A percentile compares a stretch with the other conserved stretches of the same genome.
Conservation (phyloP, 2,888 invertebrate genomes). For the Athalia cordata region DNA sequence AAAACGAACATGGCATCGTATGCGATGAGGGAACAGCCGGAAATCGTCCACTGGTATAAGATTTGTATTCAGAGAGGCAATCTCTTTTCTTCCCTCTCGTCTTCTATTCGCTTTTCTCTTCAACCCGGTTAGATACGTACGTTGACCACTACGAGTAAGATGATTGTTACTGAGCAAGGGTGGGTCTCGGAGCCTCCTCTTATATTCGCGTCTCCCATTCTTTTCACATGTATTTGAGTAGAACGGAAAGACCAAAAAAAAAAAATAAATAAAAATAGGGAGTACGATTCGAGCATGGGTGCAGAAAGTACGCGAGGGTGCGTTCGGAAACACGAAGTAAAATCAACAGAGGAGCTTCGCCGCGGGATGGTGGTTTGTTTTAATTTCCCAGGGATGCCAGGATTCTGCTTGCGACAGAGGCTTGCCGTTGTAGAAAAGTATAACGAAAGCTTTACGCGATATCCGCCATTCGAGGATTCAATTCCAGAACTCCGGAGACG, state of each 20-base stretch:
- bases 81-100: background rate
- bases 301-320: slow-evolving; percentile 2
- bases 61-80: slow-evolving; percentile 35
- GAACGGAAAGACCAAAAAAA: no score
- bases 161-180: no score
- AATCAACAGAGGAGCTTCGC: slow-evolving; percentile 63
- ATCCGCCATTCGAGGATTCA: background rate
- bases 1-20: slow-evolving; percentile 22
- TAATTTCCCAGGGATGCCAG: slow-evolving; percentile 66
- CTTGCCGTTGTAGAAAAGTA: background rate
- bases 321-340: slow-evolving; percentile 51
- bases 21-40: slow-evolving; percentile 66
- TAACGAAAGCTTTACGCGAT: slow-evolving; percentile 5
- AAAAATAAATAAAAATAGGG: no score
- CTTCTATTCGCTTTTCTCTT: no score
- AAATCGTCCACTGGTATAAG: slow-evolving; percentile 60
- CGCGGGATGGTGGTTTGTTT: slow-evolving; percentile 68
- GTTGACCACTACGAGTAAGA: no score
- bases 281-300: background rate
- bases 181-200: no score
- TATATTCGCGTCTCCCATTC: no score
- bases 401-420: slow-evolving; percentile 18
- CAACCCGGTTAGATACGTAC: no score
- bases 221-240: no score
- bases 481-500: background rate